A percentile compares a stretch with the other conserved stretches of the same genome.
phyloP scores from a whole-genome alignment of 2,888 invertebrate species.

The Conistra vaccinii region DNA sequence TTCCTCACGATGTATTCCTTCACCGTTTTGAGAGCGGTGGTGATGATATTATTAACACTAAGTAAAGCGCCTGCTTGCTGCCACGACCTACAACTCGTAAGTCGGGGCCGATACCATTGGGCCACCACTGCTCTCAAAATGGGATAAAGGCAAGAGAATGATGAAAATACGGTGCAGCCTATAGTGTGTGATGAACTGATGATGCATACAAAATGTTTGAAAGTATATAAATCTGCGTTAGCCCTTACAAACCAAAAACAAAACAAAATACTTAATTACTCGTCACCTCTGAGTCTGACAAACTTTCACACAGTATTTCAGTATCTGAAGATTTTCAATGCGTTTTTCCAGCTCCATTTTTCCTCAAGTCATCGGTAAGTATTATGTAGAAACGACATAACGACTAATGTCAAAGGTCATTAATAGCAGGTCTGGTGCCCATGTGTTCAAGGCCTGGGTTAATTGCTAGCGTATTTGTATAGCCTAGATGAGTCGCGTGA shows the following conservation, averaged over 20 bases:
- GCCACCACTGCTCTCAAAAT: too few relatives aligned
- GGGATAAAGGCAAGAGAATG: too few relatives aligned
- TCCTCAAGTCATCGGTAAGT: not conserved
- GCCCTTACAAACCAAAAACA: not conserved
- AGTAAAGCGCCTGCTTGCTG: too few relatives aligned
- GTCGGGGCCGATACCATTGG: too few relatives aligned
- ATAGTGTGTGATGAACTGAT: too few relatives aligned
- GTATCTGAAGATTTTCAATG: not conserved
- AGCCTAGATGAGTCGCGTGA: slow-evolving; percentile 42
- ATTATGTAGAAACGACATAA: slow-evolving; percentile 16
- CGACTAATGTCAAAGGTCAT: slow-evolving; percentile 14
- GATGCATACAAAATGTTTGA: not conserved
- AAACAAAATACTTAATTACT: not conserved
- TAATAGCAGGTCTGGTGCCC: slow-evolving; percentile 18
- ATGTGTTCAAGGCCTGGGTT: slow-evolving; percentile 37
- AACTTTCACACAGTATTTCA: not conserved
- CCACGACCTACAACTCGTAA: too few relatives aligned
- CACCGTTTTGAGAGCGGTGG: too few relatives aligned
- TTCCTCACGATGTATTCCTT: too few relatives aligned
- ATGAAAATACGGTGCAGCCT: too few relatives aligned
- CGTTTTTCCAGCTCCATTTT: not conserved
- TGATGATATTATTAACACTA: too few relatives aligned
- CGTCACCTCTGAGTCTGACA: not conserved
- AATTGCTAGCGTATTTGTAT: slow-evolving; percentile 47
- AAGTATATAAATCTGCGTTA: not conserved